These are phyloP conservation scores for Falcaria lacertinaria DNA, from an alignment of 2,888 invertebrate genomes.

Conservation along the genomic window DNA sequence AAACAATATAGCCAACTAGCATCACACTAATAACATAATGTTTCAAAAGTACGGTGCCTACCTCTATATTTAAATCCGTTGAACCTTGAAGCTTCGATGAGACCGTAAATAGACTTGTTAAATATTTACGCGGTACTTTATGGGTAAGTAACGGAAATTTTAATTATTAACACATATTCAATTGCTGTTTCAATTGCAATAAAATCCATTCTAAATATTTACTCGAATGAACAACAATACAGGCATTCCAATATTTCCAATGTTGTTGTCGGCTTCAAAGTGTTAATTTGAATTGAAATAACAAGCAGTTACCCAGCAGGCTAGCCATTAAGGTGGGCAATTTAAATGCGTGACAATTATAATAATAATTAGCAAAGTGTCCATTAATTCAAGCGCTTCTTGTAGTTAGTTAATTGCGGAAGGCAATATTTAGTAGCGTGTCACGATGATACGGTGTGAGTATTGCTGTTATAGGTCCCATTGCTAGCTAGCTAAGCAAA, in stretches of 20 bases:
- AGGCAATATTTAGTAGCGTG: background rate
- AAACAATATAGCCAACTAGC: no score
- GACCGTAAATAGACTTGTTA: no score
- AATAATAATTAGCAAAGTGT: background rate
- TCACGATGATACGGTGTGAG: background rate
- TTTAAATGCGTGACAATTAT: background rate
- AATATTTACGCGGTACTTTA: no score
- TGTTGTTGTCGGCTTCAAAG: background rate
- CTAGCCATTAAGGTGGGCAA: background rate
- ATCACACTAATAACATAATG: no score
- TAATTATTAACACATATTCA: no score
- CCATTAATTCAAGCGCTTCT: background rate
- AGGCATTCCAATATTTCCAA: background rate
- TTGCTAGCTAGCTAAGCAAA: background rate
- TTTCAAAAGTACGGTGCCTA: no score
- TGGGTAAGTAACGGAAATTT: no score
- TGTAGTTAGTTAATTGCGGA: conserved; percentile 1
- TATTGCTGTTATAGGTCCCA: background rate
- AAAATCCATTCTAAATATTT: no score
- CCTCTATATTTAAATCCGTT: no score
- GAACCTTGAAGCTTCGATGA: no score
- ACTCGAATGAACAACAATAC: background rate
- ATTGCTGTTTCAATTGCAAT: no score
- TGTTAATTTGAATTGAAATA: background rate
- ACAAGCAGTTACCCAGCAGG: background rate